Conservation (phyloP, 2,113 vertebrate genomes). For the Silurus asotus region DNA sequence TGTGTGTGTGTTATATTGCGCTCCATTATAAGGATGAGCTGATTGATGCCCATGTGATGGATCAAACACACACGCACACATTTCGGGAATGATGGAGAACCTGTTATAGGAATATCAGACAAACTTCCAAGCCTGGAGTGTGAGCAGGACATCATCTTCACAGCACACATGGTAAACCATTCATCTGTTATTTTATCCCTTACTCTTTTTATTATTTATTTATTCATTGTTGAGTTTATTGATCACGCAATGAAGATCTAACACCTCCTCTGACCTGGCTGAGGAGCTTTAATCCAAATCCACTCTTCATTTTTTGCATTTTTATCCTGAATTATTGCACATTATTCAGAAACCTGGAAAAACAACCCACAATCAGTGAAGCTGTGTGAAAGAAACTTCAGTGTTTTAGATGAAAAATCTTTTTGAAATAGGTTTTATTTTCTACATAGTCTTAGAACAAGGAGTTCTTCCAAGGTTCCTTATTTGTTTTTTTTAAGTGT, state of each 20-base stretch:
- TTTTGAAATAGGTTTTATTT: too few species aligned
- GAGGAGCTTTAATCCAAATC: background rate
- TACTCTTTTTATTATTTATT: background rate
- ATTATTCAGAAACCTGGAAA: too few species aligned
- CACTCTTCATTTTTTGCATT: background rate
- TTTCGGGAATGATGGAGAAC: background rate
- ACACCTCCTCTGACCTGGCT: background rate
- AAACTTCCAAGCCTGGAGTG: background rate
- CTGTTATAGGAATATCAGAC: background rate
- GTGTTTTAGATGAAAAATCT: too few species aligned
- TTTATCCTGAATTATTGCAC: background rate
- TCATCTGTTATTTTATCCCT: background rate
- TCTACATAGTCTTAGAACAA: background rate
- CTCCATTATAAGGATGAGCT: background rate
- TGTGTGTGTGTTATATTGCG: background rate
- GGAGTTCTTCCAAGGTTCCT: background rate
- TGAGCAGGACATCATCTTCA: constrained; percentile 5
- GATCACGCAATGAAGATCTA: background rate
- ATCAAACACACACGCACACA: background rate
- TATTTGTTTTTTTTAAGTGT: background rate
- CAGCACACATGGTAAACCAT: background rate
- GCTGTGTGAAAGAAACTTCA: background rate
- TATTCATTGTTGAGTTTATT: background rate
- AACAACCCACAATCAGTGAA: too few species aligned
- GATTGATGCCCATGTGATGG: background rate